phyloP scores from a whole-genome alignment of 2,113 vertebrate genomes.

The Hiodon tergisus region DNA sequence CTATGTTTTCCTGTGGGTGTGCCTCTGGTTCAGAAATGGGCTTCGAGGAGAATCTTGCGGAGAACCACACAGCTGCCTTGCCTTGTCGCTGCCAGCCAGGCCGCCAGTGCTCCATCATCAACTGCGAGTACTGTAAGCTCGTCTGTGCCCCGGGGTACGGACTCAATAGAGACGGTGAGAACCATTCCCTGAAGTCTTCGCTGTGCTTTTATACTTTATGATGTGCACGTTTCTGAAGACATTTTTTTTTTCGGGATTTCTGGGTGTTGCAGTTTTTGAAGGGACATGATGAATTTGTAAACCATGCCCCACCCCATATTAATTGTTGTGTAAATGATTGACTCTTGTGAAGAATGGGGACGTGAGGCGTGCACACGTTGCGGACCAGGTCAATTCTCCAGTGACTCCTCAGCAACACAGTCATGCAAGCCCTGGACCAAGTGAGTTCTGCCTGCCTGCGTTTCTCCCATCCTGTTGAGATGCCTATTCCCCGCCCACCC shows the following conservation, averaged over 20 bases:
- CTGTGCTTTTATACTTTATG: no score
- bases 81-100: slow-evolving; percentile 70
- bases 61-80: slow-evolving; percentile 64
- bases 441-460: slow-evolving; percentile 52
- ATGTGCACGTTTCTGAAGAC: no score
- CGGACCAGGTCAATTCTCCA: slow-evolving; percentile 59
- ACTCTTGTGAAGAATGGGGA: background rate
- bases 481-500: background rate
- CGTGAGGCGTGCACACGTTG: slow-evolving; percentile 36
- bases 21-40: slow-evolving; percentile 66
- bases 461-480: background rate
- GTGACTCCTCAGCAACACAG: slow-evolving; percentile 46
- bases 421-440: slow-evolving; percentile 70
- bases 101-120: slow-evolving; percentile 71
- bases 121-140: slow-evolving; percentile 78
- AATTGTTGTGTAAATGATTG: background rate
- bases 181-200: background rate
- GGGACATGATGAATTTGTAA: background rate
- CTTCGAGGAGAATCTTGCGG: slow-evolving; percentile 55
- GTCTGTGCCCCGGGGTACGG: slow-evolving; percentile 70
- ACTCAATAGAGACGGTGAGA: slow-evolving; percentile 45
- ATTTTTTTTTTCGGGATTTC: no score
- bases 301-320: no score
- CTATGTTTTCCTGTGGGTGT: background rate
- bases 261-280: background rate